Conservation (phyloP, 2,888 invertebrate genomes). For the Caenorhabditis afra region DNA sequence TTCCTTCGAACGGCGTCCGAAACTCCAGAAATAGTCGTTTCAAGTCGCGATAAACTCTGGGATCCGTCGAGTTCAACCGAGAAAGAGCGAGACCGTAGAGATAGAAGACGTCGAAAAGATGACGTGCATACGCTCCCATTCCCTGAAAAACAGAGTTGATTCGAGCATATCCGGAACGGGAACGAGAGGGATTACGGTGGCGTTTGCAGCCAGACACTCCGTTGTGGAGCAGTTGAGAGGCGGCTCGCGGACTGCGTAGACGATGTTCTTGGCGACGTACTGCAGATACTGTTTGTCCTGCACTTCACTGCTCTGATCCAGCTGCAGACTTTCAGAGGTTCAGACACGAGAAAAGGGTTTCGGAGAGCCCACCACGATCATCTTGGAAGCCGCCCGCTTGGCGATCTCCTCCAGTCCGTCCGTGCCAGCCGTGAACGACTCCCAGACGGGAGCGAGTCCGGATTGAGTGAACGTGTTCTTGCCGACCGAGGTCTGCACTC, state of each 20-base stretch:
- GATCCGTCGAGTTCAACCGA: conserved; percentile 15
- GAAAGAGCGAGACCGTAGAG: conserved; percentile 67
- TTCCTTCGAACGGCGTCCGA: conserved; percentile 16
- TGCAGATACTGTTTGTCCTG: conserved; percentile 42
- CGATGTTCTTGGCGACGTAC: conserved; percentile 40
- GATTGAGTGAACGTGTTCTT: conserved; percentile 33
- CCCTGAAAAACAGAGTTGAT: conserved; percentile 1
- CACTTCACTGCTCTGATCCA: conserved; percentile 45
- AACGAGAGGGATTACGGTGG: not conserved
- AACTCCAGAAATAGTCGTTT: too few species aligned
- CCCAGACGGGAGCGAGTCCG: conserved; percentile 45
- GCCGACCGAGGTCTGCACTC: conserved; percentile 36
- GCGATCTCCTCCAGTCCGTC: conserved; percentile 33
- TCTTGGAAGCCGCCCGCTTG: conserved; percentile 18
- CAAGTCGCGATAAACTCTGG: conserved; percentile 21
- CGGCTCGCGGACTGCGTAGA: conserved; percentile 3
- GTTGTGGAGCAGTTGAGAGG: conserved; percentile 45
- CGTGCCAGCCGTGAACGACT: conserved; percentile 14
- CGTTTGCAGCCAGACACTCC: conserved; percentile 29
- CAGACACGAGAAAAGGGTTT: conserved; percentile 13
- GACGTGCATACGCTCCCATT: conserved; percentile 63
- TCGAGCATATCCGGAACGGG: not conserved
- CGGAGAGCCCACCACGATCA: conserved; percentile 26
- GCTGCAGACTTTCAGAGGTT: conserved; percentile 2
- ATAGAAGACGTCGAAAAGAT: conserved; percentile 71